Evolutionary conservation across 2,113 vertebrate genomes (phyloP), one percentile per base, ranked within the genome.

Genomic region (Eulemur rufifrons): DNA sequence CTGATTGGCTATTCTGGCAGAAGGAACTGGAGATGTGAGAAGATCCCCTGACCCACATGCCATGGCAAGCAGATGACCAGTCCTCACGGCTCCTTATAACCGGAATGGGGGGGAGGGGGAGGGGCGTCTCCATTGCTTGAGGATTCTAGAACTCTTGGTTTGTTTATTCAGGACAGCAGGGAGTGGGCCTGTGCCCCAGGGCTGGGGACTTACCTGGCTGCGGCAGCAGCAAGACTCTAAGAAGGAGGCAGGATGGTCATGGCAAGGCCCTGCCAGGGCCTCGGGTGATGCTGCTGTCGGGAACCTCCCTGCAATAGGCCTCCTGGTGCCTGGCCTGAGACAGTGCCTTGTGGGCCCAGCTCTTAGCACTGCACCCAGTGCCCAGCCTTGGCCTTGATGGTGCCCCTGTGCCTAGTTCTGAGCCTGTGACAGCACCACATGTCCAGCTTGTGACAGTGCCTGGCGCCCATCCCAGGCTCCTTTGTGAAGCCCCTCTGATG

Each of bases 101-200:
- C 34, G 29, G 66, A 47, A 7, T 34, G 37, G 47, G 56, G 59
- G 37, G 39, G 69, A 68, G 52, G 6, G 12, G 66, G 17, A n/a
- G 25, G 45, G 56, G 45, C 32, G 45, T 56, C 82, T 78, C 89
- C 20, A 21, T 69, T 64, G 68, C 64, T 29, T 7, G 3, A 86
- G 59, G 59, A 54, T 97, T 97, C 97, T 97, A 97, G 97, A 97
- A 97, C 63, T 50, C 61, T 4, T 13, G 59, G 89, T 92, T 94
- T 91, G 88, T 92, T 96, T 54, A 74, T 71, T 91, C 59, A 61
- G 5, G 34, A 69, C 23, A 71, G 42, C 18, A 20, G 69, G 59
- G 59, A 8, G 23, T 20, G 20, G 71, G 66, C 17, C 10, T 86
- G 93, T 73, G 66, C 54, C 20, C 50, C 4, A 20, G 8, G 14